Evolutionary conservation across 2,113 vertebrate species (phyloP), one percentile per base, ranked within the genome.

Genomic region (Rhabdomys dilectus): DNA sequence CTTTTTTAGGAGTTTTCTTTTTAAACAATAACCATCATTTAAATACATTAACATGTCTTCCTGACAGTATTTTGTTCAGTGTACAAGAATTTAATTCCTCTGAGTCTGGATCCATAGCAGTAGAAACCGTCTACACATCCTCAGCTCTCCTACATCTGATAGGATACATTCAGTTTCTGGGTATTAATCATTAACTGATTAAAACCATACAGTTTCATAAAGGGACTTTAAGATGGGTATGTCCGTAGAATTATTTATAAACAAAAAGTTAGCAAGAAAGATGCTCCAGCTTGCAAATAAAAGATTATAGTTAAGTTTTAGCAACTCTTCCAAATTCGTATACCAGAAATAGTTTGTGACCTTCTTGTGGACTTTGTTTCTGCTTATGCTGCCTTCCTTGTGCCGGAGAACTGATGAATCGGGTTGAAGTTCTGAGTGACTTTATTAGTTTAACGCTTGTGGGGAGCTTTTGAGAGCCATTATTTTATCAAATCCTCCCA

Each of bases 401-500:
- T 19, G 53, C 34, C 29, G 3, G 80, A 64, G 36, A 70, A 19
- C 39, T 39, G 78, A 39, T 19, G 31, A 94, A 70, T 0, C 29
- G 3, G 36, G 19, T 21, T 75, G 26, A 72, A 21, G 29, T 17
- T 86, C 64, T 72, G 68, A 7, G 21, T 19, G 68, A 73, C 24
- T 94, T 95, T 73, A 64, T 80, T 34, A 70, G 48, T 70, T 95
- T 90, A 82, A 1, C 22, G 58, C n/a, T 64, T 68, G 16, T 51
- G 72, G 94, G n/a, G 31, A 89, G 42, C 11, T 93, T 95, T 96
- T 87, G 34, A 45, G 76, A 17, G 53, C 82, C 22, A 76, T 80
- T 91, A 88, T 91, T 90, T 94, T 96, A 95, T 89, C 95, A 89
- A 96, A 93, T 96, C 80, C 34, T 88, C 13, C 89, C 68, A 42